Percentiles rank a stretch among this genome's conserved stretches.
phyloP scores from a whole-genome alignment of 2,113 vertebrate species.

The Myotis lucifugus region DNA sequence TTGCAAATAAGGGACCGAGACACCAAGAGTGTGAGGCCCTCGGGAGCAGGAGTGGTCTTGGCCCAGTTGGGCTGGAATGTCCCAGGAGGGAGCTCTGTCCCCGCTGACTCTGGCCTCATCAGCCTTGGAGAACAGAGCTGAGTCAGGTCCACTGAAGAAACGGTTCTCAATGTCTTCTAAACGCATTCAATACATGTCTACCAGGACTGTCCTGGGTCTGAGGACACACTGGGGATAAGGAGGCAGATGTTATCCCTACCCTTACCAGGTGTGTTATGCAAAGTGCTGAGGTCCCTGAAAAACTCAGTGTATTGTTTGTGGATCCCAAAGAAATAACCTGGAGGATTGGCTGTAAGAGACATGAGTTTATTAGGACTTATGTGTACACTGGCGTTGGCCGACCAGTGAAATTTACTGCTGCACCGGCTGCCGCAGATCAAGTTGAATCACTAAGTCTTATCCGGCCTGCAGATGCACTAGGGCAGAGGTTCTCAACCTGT shows the following conservation, averaged over 20 bases:
- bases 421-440: background rate
- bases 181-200: no score
- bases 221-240: background rate
- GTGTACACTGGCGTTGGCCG: background rate
- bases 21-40: background rate
- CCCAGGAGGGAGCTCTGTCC: background rate
- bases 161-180: background rate
- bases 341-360: background rate
- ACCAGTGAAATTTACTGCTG: background rate
- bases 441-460: background rate
- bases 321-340: background rate
- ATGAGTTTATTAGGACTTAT: background rate
- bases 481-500: no score
- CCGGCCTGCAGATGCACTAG: background rate
- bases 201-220: background rate
- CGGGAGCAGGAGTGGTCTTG: background rate
- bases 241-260: background rate
- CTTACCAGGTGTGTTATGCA: background rate
- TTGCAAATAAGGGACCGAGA: background rate
- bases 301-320: background rate
- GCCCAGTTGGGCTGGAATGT: background rate
- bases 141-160: background rate
- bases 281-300: background rate
- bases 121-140: background rate
- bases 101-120: no score